A percentile compares a stretch with the other conserved stretches of the same genome.
These are phyloP conservation scores for Netelia melanura DNA, from an alignment of 2,888 invertebrate genomes.

Conservation along the genomic window DNA sequence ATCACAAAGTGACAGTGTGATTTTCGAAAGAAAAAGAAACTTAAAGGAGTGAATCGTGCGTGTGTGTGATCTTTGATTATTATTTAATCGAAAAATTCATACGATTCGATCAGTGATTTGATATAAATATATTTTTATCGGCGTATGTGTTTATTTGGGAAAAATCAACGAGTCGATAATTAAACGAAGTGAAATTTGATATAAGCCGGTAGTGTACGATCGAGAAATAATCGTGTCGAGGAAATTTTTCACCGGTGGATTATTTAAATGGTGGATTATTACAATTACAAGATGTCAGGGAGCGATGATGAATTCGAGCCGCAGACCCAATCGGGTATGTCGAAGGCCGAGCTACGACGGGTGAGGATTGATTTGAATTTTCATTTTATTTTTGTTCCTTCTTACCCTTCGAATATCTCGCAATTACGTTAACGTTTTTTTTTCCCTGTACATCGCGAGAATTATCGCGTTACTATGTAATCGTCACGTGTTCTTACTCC, in stretches of 20 bases:
- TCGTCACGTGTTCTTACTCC: constrained; percentile 56
- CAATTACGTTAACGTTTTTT: constrained; percentile 1
- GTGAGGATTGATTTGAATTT: constrained; percentile 82
- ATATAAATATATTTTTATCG: constrained; percentile 4
- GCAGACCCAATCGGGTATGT: constrained; percentile 86
- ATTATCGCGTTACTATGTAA: not conserved
- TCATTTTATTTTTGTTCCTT: not conserved
- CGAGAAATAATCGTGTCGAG: constrained; percentile 30
- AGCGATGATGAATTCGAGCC: constrained; percentile 85
- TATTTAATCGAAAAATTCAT: constrained; percentile 21
- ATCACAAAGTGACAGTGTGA: not conserved
- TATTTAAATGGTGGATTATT: constrained; percentile 82
- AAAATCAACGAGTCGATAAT: constrained; percentile 6
- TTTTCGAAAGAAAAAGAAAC: constrained; percentile 4
- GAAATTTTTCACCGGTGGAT: constrained; percentile 52
- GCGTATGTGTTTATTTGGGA: not conserved
- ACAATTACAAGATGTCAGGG: constrained; percentile 83
- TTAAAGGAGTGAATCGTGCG: not conserved
- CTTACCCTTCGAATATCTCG: not conserved
- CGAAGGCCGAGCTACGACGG: constrained; percentile 90
- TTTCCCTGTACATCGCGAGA: constrained; percentile 40
- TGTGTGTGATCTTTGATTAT: constrained; percentile 2
- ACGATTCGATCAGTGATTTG: constrained; percentile 21
- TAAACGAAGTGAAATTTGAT: constrained; percentile 11
- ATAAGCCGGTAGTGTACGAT: constrained; percentile 41